Evolutionary conservation across 2,888 invertebrate species (phyloP), one percentile per base, ranked within the genome.

Genomic region (Leptogaster cylindrica): DNA sequence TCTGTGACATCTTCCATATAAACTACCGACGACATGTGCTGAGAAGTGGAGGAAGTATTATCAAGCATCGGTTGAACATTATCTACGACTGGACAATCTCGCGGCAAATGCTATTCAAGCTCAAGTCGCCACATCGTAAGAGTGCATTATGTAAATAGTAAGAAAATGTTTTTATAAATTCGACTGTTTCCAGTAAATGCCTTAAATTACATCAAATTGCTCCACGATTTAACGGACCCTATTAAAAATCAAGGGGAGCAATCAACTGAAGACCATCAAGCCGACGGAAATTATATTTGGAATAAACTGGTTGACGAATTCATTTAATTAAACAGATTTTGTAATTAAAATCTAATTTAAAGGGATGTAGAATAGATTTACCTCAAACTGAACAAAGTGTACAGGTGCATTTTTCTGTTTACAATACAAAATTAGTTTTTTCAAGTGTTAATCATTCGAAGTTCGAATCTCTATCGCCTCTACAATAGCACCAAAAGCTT

Each of bases 31-130:
- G 51, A 25, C 65, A 52, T 14, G 44, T 71, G 1, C 23, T 70
- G 25, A 63, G 65, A 44, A 66, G 31, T 64, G 66, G 66, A 51
- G 71, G 70, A 20, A 70, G 63, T 68, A 46, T 68, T 0, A 51
- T 71, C 2, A 71, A 65, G 46, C 41, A 67, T 63, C 68, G 70
- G 1, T 44, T 71, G 20, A 61, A 69, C 33, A 46, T 71, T 18
- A 68, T 69, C 16, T 70, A 70, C 44, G 64, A 70, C 55, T 71
- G 70, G 70, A 39, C 70, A 33, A 67, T 27, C 20, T 66, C 70
- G 14, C 58, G 69, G 39, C 63, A 68, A 33, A 51, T 12, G 10
- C 36, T 67, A 27, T 68, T 71, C 50, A 55, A 41, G 23, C 69
- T 71, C 33, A 66, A 67, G 41, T 27, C 44, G 0, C 65, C 69